phyloP scores from a whole-genome alignment of 2,797 vertebrate genomes.

The Trichosurus vulpecula region DNA sequence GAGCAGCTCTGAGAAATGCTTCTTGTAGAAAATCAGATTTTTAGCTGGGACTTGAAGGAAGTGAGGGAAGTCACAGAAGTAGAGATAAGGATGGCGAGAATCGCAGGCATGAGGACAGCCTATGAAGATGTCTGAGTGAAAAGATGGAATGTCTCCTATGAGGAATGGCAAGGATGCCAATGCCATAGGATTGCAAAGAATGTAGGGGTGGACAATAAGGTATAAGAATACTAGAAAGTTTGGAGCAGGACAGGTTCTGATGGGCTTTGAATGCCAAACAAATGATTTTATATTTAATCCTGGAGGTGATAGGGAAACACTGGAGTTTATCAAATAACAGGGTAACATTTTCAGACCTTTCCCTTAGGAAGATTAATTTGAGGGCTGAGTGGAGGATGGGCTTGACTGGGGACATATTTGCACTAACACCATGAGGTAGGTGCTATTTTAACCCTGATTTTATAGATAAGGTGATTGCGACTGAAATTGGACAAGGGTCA shows the following conservation, averaged over 20 bases:
- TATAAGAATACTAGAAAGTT: not conserved
- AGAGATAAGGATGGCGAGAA: not conserved
- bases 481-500: not conserved
- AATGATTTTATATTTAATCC: not conserved
- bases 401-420: not conserved
- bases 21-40: not conserved
- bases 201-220: not conserved
- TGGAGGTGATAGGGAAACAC: not conserved
- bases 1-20: not conserved
- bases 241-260: not conserved
- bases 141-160: not conserved
- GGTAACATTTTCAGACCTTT: not conserved
- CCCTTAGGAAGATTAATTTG: not conserved
- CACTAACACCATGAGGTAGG: not conserved
- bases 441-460: not conserved
- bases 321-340: not conserved
- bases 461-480: slow-evolving; percentile 18
- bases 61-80: not conserved
- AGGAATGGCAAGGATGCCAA: not conserved
- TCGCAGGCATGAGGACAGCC: not conserved
- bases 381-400: not conserved
- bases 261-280: not conserved
- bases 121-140: not conserved
- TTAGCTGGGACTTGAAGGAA: not conserved
- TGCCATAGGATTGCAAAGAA: not conserved